Conservation (phyloP, 2,888 invertebrate genomes). For the Coleophora deauratella region DNA sequence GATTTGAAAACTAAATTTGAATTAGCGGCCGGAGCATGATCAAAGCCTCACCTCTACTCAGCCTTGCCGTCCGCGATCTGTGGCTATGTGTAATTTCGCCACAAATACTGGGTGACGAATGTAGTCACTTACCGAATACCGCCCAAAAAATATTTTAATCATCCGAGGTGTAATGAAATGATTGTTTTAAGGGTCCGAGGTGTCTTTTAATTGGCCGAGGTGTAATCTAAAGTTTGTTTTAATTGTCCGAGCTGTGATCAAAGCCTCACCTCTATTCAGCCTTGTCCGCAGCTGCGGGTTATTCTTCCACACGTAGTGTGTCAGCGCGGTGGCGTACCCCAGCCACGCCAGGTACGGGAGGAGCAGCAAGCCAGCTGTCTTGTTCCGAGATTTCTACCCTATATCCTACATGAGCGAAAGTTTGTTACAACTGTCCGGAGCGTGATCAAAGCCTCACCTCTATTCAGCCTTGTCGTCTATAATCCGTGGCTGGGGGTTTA, state of each 20-base stretch:
- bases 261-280: slow-evolving; percentile 24
- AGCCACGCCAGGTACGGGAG: slow-evolving; percentile 59
- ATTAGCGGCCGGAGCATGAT: too few species aligned
- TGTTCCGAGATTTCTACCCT: too few species aligned
- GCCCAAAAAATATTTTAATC: too few species aligned
- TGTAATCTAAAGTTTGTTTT: too few species aligned
- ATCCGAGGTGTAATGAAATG: too few species aligned
- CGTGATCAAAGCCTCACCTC: slow-evolving; percentile 21
- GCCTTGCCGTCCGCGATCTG: slow-evolving; percentile 28
- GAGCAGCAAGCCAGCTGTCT: slow-evolving; percentile 40
- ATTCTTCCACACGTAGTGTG: slow-evolving; percentile 56
- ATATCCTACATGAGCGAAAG: too few species aligned
- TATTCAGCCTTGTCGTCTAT: slow-evolving; percentile 30
- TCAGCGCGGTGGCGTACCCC: slow-evolving; percentile 43
- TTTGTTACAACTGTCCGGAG: too few species aligned
- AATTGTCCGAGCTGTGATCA: too few species aligned
- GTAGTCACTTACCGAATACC: too few species aligned
- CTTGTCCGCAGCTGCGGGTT: slow-evolving; percentile 37
- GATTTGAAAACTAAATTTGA: too few species aligned
- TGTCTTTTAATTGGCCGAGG: too few species aligned
- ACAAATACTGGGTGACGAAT: slow-evolving; percentile 50
- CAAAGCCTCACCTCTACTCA: slow-evolving; percentile 24
- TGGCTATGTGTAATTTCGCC: slow-evolving; percentile 50
- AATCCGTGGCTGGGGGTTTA: slow-evolving; percentile 38
- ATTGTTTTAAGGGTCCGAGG: too few species aligned